Evolutionary conservation across 2,888 invertebrate genomes (phyloP), one percentile per base, ranked within the genome.

Genomic region (Colletes collaris): DNA sequence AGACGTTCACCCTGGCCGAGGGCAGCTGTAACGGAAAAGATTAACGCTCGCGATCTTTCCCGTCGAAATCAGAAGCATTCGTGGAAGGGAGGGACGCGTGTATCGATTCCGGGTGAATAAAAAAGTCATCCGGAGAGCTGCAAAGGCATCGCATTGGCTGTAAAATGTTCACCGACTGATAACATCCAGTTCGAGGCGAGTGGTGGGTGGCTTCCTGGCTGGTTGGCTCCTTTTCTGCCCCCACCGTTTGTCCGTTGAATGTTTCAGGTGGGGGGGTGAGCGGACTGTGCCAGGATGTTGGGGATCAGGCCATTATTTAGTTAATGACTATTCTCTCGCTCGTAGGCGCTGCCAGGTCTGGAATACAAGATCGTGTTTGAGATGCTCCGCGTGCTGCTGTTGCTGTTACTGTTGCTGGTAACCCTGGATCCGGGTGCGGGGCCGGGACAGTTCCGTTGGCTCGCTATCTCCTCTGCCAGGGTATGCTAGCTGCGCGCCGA

Each of bases 311-410:
- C 90, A 91, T 92, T 92, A 92, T 92, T 92, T 92, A 92, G 92
- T 92, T 92, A 92, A 92, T 92, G 92, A 92, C 92, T 92, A 92
- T 92, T 92, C 92, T 92, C 91, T 92, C 91, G 91, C 88, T 87
- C 85, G 87, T 88, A 88, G 88, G 88, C 88, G 86, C 85, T 88
- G 88, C 87, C 88, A 88, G 89, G 85, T 86, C 86, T 87, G 90
- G 92, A 92, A 91, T 92, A 92, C 92, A 90, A 92, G 92, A 92
- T 92, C 92, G 92, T 91, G 92, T 92, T 92, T 90, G 90, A 92
- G 92, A 92, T 92, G 92, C 90, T 90, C 87, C 86, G 88, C 90
- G 89, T 86, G 89, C 86, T 89, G 86, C 81, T 79, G 79, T 70
- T 68, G 81, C 80, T 59, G 82, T 68, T 78, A 83, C 77, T 67